A percentile compares a stretch with the other conserved stretches of the same genome.
Conservation (phyloP, 1,140 invertebrate genomes). For the Drosophila bifasciata region DNA sequence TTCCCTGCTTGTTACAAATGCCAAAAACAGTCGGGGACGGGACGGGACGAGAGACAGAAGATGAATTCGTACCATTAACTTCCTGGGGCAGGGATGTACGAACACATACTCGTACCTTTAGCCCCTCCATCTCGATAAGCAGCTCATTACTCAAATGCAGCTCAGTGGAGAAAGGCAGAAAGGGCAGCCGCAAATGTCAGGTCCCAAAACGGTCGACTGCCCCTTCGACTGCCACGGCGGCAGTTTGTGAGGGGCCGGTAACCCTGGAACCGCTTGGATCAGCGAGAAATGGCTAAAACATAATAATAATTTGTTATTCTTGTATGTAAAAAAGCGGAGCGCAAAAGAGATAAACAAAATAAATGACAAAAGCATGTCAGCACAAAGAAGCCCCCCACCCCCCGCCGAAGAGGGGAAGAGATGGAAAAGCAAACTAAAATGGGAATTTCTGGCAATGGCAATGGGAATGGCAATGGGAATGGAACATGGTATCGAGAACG, state of each 20-base stretch:
- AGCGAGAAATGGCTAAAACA: slow-evolving; percentile 71
- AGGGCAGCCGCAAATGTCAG: slow-evolving; percentile 27
- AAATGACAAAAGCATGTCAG: slow-evolving; percentile 81
- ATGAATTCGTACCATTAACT: slow-evolving; percentile 65
- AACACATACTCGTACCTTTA: slow-evolving; percentile 50
- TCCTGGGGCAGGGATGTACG: background rate
- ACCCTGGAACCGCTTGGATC: slow-evolving; percentile 60
- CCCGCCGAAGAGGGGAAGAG: too few species aligned
- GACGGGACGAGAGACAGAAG: slow-evolving; percentile 20
- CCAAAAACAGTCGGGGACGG: slow-evolving; percentile 14
- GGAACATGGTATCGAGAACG: slow-evolving; percentile 27
- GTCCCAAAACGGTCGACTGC: slow-evolving; percentile 23
- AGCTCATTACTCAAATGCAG: slow-evolving; percentile 76
- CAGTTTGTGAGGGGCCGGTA: slow-evolving; percentile 58
- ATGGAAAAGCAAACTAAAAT: slow-evolving; percentile 62
- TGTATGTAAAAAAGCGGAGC: slow-evolving; percentile 56
- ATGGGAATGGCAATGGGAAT: slow-evolving; percentile 49
- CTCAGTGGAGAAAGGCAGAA: slow-evolving; percentile 13
- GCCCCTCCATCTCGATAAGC: slow-evolving; percentile 59
- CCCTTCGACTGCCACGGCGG: slow-evolving; percentile 2
- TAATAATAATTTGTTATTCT: slow-evolving; percentile 78
- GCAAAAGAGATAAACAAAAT: slow-evolving; percentile 76
- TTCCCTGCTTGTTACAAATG: too few species aligned
- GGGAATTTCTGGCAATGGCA: slow-evolving; percentile 5
- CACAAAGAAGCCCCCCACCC: slow-evolving; percentile 42